These are phyloP conservation scores for Patagioenas fasciata DNA, from an alignment of 2,113 vertebrate genomes.

Conservation along the genomic window DNA sequence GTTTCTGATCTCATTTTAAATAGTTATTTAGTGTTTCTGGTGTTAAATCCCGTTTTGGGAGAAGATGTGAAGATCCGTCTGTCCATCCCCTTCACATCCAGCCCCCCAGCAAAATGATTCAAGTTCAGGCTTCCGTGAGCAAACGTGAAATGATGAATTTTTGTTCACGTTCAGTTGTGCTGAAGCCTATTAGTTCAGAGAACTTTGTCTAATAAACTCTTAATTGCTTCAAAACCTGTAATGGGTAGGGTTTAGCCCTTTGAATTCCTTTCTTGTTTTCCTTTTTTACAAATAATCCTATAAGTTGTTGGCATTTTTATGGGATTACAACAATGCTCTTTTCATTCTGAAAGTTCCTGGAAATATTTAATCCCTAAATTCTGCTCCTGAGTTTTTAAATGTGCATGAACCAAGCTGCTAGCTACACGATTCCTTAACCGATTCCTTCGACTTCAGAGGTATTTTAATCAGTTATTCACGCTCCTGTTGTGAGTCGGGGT, in stretches of 20 bases:
- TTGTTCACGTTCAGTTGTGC: background rate
- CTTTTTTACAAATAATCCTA: background rate
- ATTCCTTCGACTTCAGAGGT: background rate
- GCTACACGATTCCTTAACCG: fast-evolving
- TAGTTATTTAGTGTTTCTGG: background rate
- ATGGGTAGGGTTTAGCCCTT: background rate
- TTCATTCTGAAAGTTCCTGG: background rate
- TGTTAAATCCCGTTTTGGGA: background rate
- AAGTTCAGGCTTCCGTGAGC: background rate
- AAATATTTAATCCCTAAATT: background rate
- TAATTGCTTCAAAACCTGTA: background rate
- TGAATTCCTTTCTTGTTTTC: background rate
- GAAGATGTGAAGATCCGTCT: too few species aligned
- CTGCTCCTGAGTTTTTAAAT: background rate
- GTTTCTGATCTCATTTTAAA: background rate
- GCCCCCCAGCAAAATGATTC: fast-evolving
- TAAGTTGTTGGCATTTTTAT: background rate
- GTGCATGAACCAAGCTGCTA: background rate
- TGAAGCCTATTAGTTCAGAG: background rate
- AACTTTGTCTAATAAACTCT: background rate
- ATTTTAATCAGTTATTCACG: background rate
- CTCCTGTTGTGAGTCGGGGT: background rate
- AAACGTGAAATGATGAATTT: background rate
- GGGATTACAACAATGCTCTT: background rate
- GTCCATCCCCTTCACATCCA: fast-evolving